Percentiles rank a stretch among this genome's conserved stretches.
Evolutionary conservation across 2,113 vertebrate species (phyloP).

Genomic region (human): DNA sequence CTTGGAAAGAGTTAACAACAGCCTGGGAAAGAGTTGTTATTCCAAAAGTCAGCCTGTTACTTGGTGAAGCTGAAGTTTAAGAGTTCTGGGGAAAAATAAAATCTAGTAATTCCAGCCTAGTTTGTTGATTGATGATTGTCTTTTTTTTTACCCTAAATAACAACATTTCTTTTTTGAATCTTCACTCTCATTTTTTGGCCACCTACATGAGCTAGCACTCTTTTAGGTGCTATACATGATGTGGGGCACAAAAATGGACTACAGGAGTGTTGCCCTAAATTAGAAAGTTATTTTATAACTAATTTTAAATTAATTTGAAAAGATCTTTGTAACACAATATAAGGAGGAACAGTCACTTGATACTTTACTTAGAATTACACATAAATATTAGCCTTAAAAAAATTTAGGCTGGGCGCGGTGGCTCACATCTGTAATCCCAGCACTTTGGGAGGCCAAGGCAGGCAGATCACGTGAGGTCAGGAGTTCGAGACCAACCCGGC

Average conservation of each 20-base stretch:
- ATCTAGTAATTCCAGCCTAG: not conserved
- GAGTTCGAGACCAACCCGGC: no score
- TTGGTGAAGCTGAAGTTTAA: constrained; percentile 5
- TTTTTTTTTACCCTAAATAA: not conserved
- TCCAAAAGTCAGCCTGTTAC: constrained; percentile 19
- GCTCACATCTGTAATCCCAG: no score
- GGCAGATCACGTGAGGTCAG: no score
- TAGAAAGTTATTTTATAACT: not conserved
- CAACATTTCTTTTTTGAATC: not conserved
- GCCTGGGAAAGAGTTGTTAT: not conserved
- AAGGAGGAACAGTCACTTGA: not conserved
- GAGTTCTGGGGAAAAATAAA: constrained; percentile 63
- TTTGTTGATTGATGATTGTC: constrained; percentile 31
- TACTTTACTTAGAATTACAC: not conserved
- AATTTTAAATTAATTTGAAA: constrained; percentile 9
- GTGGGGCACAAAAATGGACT: not conserved
- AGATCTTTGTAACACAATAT: not conserved
- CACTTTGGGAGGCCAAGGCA: no score
- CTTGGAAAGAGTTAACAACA: not conserved
- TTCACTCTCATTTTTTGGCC: not conserved
- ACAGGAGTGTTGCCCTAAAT: not conserved
- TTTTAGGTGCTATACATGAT: not conserved
- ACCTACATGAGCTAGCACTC: not conserved
- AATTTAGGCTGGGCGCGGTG: no score
- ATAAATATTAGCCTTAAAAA: not conserved